Evolutionary conservation across 1,140 invertebrate species (phyloP), one percentile per base, ranked within the genome.

Genomic region (Listronotus oregonensis): DNA sequence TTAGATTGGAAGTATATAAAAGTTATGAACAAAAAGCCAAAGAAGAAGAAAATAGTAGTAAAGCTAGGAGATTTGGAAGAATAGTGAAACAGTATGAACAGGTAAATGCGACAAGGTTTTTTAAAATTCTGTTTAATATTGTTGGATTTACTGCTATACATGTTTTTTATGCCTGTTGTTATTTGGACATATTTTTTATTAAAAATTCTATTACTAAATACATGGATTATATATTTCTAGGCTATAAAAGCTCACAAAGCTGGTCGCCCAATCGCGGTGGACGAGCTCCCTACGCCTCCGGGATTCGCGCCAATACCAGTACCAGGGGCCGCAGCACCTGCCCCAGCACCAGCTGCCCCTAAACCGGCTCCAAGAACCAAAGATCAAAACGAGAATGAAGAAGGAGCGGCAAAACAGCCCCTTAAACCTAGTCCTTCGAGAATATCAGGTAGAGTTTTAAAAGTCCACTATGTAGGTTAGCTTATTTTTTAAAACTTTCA

Each of bases 41-140:
- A 57, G 73, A 77, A 61, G 64, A 76, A 67, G 73, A 87, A 4
- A 96, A 98, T 75, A 81, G 85, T 0, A 89, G 92, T 18, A 98
- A 98, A 82, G 90, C 87, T 0, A 82, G 96, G 65, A 83, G 95
- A 68, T 92, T 96, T 82, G 91, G 90, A 0, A 85, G 96, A 61
- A 96, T 98, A 74, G 90, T 94, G 17, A 97, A 97, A 80, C 95
- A 98, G 81, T 98, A 94, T 77, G 86, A 95, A 78, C 90, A 95
- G 50, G 64, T 59, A 50, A 32, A 14, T 52, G 12, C 1, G 21
- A 27, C 21, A n/a, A n/a, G n/a, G n/a, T n/a, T n/a, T n/a, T n/a
- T n/a, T n/a, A n/a, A n/a, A n/a, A n/a, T n/a, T n/a, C n/a, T n/a
- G n/a, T n/a, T n/a, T n/a, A n/a, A n/a, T n/a, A n/a, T n/a, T n/a